These are phyloP conservation scores for Eulemur albifrons DNA, from an alignment of 2,797 vertebrate genomes.

Conservation along the genomic window DNA sequence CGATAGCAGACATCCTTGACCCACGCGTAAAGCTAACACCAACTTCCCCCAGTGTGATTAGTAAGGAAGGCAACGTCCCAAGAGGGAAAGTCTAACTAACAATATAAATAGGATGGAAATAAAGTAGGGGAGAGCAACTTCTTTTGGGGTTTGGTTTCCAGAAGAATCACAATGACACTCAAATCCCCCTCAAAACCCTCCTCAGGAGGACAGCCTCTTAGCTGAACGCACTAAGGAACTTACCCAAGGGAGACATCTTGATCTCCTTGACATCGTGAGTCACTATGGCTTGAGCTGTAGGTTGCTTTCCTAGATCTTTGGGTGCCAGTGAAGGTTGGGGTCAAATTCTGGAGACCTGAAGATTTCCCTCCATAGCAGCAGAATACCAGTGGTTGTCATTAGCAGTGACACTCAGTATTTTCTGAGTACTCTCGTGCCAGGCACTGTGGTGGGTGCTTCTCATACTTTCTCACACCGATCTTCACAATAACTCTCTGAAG, in stretches of 20 bases:
- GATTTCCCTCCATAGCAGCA: fast-evolving
- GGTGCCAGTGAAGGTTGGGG: no score
- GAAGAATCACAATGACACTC: neutral
- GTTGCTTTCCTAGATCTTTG: neutral
- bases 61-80: neutral
- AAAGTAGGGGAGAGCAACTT: neutral
- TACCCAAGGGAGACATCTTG: neutral
- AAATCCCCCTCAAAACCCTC: neutral
- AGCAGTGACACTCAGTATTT: neutral
- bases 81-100: neutral
- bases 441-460: neutral
- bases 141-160: neutral
- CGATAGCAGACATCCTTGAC: neutral
- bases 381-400: fast-evolving
- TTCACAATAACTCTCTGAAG: neutral
- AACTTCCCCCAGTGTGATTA: neutral
- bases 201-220: neutral
- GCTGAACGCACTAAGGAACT: neutral
- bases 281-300: neutral
- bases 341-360: neutral
- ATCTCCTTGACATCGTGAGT: neutral
- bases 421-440: neutral
- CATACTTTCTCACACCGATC: neutral
- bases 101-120: neutral
- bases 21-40: neutral